Evolutionary conservation across 2,113 vertebrate species (phyloP).

Genomic region (Apteryx mantelli): DNA sequence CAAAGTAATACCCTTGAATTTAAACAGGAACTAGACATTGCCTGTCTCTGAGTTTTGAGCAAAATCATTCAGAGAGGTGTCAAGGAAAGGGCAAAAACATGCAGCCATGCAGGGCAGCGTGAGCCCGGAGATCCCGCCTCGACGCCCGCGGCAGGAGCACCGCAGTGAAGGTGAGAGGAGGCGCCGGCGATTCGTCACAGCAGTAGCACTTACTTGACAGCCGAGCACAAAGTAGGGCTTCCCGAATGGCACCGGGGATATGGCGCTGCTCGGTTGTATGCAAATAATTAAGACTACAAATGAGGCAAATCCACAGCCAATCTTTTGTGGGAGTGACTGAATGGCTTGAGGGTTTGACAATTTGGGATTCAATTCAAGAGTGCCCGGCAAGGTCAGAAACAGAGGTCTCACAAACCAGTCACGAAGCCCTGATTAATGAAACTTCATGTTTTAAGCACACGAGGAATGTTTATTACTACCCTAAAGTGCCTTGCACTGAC

Average conservation of each 20-base stretch:
- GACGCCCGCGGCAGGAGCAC: background rate
- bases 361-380: background rate
- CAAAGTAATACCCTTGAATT: background rate
- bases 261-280: conserved; percentile 8
- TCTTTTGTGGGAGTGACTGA: background rate
- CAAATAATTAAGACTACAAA: conserved; percentile 11
- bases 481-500: background rate
- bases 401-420: background rate
- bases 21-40: background rate
- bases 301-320: conserved; percentile 29
- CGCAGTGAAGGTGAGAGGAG: conserved; percentile 7
- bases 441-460: background rate
- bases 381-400: background rate
- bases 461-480: background rate
- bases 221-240: background rate
- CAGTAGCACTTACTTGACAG: background rate
- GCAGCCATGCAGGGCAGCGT: background rate
- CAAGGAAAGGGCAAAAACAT: background rate
- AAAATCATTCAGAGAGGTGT: background rate
- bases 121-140: background rate
- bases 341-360: background rate
- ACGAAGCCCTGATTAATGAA: background rate
- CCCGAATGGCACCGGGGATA: background rate
- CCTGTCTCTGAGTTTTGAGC: background rate
- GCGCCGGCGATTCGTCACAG: background rate